Evolutionary conservation across 2,113 vertebrate genomes (phyloP).

Genomic region (Salvelinus alpinus): DNA sequence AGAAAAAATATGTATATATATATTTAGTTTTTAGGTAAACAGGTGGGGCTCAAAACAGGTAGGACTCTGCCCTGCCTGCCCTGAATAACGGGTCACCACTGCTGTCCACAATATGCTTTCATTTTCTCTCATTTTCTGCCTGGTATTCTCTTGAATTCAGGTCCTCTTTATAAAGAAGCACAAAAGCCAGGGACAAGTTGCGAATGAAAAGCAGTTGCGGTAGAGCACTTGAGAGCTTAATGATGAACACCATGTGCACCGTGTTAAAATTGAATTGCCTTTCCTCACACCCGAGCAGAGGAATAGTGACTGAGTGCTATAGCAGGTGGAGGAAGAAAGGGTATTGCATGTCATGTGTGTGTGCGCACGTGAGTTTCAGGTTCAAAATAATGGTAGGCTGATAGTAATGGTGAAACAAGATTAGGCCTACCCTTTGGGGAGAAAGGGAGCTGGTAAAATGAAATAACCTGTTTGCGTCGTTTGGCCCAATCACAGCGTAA

Average conservation of each 20-base stretch:
- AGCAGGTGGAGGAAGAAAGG: constrained; percentile 19
- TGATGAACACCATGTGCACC: background rate
- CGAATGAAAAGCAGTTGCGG: background rate
- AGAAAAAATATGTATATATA: too few relatives aligned
- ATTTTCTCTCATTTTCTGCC: background rate
- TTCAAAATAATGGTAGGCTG: background rate
- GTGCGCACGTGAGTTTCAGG: background rate
- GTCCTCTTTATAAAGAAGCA: background rate
- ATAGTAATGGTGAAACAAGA: background rate
- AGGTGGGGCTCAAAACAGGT: too few relatives aligned
- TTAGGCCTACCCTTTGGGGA: background rate
- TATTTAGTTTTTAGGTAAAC: too few relatives aligned
- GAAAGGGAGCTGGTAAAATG: background rate
- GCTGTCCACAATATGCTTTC: background rate
- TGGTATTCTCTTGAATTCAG: background rate
- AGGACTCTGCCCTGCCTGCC: too few relatives aligned
- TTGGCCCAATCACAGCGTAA: background rate
- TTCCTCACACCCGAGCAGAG: constrained; percentile 11
- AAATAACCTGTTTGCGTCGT: background rate
- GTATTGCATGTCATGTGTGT: constrained; percentile 4
- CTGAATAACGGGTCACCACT: too few relatives aligned
- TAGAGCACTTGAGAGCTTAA: constrained; percentile 6
- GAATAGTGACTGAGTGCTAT: constrained; percentile 2
- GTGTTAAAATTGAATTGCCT: too few relatives aligned
- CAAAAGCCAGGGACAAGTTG: background rate